Conservation (phyloP, 1,140 invertebrate genomes). For the Neodiprion pinetum region DNA sequence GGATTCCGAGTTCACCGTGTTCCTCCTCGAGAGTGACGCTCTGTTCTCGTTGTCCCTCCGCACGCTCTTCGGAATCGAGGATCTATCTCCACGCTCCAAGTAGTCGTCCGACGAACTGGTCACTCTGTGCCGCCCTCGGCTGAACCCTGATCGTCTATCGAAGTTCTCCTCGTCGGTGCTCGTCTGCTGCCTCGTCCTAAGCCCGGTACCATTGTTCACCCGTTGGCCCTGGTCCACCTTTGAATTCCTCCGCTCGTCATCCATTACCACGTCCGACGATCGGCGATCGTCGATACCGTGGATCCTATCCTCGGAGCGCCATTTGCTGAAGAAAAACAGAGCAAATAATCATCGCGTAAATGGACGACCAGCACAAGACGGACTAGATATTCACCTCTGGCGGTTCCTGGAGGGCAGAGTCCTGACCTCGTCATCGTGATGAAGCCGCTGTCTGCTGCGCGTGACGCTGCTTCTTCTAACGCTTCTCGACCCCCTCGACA, state of each 20-base stretch:
- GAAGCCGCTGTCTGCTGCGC: conserved; percentile 41
- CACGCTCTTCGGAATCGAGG: conserved; percentile 31
- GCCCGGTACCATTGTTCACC: neutral
- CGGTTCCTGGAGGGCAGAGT: conserved; percentile 36
- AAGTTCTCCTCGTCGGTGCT: conserved; percentile 51
- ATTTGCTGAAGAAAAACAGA: conserved; percentile 35
- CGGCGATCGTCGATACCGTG: conserved; percentile 46
- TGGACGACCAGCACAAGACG: conserved; percentile 13
- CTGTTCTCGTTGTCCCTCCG: conserved; percentile 27
- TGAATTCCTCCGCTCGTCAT: conserved; percentile 24
- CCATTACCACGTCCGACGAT: conserved; percentile 40
- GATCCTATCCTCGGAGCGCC: conserved; percentile 53
- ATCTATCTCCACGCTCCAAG: conserved; percentile 40
- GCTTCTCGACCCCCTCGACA: conserved; percentile 58
- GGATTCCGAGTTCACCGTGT: conserved; percentile 23
- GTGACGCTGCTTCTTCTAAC: conserved; percentile 42
- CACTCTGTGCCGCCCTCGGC: conserved; percentile 32
- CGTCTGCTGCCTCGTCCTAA: neutral
- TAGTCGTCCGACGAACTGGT: conserved; percentile 56
- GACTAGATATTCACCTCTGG: conserved; percentile 38
- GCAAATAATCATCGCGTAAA: conserved; percentile 11
- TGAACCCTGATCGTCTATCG: conserved; percentile 36
- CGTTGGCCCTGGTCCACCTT: neutral
- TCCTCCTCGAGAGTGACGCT: conserved; percentile 12
- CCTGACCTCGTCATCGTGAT: conserved; percentile 49